Evolutionary conservation across 2,888 invertebrate genomes (phyloP).

Genomic region (Mesopsocus fuscifrons): DNA sequence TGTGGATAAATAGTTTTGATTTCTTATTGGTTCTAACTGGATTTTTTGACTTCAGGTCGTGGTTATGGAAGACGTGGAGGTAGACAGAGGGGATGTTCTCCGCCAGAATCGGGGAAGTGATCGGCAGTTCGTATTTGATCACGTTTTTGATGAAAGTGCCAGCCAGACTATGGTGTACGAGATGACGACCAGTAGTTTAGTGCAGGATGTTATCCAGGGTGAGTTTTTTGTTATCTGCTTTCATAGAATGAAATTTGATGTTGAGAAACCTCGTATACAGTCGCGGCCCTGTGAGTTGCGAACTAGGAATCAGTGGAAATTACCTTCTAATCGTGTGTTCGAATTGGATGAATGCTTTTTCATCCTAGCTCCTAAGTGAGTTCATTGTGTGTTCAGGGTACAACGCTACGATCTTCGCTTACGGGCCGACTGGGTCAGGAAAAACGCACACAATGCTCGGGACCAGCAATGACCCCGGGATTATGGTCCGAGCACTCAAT

Average conservation of each 20-base stretch:
- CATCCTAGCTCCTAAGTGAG: too few species aligned
- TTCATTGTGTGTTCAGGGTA: too few species aligned
- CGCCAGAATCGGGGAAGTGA: constrained; percentile 51
- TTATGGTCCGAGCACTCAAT: constrained; percentile 71
- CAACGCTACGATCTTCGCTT: constrained; percentile 92
- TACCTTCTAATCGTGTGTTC: too few species aligned
- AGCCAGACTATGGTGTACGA: constrained; percentile 69
- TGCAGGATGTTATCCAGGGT: constrained; percentile 53
- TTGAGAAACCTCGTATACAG: too few species aligned
- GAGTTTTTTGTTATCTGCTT: too few species aligned
- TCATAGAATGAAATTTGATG: constrained; percentile 6
- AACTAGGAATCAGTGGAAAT: too few species aligned
- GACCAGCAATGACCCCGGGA: constrained; percentile 45
- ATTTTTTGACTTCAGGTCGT: constrained; percentile 45
- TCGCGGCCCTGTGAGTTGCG: too few species aligned
- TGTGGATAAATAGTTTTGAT: too few species aligned
- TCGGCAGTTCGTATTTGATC: constrained; percentile 75
- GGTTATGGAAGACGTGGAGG: constrained; percentile 42
- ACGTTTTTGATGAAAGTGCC: constrained; percentile 71
- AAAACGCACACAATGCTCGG: constrained; percentile 87
- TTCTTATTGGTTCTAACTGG: too few species aligned
- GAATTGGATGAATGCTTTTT: too few species aligned
- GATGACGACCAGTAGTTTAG: constrained; percentile 65
- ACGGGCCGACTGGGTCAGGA: constrained; percentile 81
- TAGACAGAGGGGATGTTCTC: constrained; percentile 37